Evolutionary conservation across 2,113 vertebrate genomes (phyloP).

Genomic region (Pseudorhombus dupliciocellatus): DNA sequence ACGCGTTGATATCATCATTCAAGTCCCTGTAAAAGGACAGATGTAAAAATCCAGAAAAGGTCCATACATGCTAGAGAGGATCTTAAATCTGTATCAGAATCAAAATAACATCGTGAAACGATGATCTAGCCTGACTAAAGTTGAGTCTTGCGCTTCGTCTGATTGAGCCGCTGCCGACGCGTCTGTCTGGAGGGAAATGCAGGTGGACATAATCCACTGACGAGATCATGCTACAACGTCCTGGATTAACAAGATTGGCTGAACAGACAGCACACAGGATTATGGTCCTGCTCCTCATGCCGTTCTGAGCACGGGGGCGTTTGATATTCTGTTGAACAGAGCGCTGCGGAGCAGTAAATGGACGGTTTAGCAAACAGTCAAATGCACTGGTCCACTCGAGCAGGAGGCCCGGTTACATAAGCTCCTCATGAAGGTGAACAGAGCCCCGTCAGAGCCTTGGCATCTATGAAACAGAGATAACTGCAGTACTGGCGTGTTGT

Average conservation of each 20-base stretch:
- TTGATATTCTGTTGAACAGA: neutral
- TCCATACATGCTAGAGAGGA: too few relatives aligned
- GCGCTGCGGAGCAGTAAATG: slow-evolving; percentile 26
- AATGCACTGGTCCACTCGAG: slow-evolving; percentile 9
- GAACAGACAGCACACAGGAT: neutral
- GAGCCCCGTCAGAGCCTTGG: neutral
- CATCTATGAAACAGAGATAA: neutral
- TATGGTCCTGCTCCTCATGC: neutral
- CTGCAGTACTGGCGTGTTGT: slow-evolving; percentile 6
- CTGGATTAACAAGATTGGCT: neutral
- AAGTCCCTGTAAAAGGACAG: too few relatives aligned
- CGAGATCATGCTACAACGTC: neutral
- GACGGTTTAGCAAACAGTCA: slow-evolving; percentile 20
- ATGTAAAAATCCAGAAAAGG: too few relatives aligned
- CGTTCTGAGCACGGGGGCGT: neutral
- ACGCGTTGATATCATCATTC: too few relatives aligned
- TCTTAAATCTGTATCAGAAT: too few relatives aligned
- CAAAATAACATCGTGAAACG: too few relatives aligned
- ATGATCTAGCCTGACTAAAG: too few relatives aligned
- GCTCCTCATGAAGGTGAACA: slow-evolving; percentile 12
- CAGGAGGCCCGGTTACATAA: slow-evolving; percentile 16
- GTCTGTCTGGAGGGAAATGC: too few relatives aligned
- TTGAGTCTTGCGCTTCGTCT: too few relatives aligned
- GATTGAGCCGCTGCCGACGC: neutral
- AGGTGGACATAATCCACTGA: neutral